Conservation (phyloP, 2,113 vertebrate species). For the Irena cyanogastra region DNA sequence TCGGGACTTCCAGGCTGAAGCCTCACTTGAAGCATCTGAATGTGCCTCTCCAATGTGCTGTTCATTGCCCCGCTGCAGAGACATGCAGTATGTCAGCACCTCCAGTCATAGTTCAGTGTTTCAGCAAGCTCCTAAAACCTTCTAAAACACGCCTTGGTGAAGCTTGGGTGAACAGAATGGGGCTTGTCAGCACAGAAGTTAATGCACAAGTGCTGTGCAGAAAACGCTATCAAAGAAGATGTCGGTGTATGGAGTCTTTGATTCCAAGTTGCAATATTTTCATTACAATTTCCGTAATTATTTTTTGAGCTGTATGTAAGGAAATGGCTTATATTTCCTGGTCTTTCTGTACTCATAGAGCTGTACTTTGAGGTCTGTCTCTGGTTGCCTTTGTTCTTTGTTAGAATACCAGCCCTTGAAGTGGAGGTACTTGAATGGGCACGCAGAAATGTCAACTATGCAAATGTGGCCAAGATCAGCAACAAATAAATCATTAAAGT, state of each 20-base stretch:
- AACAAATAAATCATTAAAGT: neutral
- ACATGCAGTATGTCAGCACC: neutral
- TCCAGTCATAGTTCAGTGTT: neutral
- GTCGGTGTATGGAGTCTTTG: neutral
- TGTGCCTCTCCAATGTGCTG: neutral
- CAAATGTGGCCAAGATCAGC: neutral
- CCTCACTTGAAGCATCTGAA: neutral
- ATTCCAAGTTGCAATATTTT: constrained; percentile 64
- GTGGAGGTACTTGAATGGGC: constrained; percentile 17
- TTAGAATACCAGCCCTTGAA: constrained; percentile 20
- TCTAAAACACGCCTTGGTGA: neutral
- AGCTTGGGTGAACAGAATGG: neutral
- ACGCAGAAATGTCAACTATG: neutral
- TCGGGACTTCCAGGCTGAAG: neutral
- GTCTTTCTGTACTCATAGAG: constrained; percentile 60
- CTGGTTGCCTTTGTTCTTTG: constrained; percentile 54
- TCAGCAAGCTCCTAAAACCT: neutral
- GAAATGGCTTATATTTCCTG: constrained; percentile 77
- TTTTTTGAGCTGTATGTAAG: constrained; percentile 65
- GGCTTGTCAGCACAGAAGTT: neutral
- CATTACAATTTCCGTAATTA: constrained; percentile 61
- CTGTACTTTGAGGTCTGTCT: constrained; percentile 53
- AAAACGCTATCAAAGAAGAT: neutral
- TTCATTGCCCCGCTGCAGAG: neutral
- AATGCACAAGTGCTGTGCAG: neutral